These are phyloP conservation scores for Ornithoptera alexandrae DNA, from an alignment of 2,888 invertebrate species.

Conservation along the genomic window DNA sequence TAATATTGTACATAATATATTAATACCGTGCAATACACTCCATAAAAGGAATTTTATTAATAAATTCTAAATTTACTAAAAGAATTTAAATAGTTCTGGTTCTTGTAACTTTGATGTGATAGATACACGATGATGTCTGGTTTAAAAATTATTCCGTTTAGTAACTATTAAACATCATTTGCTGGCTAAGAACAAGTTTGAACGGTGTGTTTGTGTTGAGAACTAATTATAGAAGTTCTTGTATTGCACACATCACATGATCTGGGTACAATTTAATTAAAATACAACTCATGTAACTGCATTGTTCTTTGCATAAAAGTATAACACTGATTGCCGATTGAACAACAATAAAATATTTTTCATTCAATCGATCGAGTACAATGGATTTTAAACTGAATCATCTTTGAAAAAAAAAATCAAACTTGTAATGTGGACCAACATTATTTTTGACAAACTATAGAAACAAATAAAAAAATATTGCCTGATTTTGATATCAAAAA, in stretches of 20 bases:
- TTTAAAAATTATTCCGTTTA: too few species aligned
- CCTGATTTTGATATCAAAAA: too few species aligned
- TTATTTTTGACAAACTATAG: background rate
- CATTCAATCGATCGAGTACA: background rate
- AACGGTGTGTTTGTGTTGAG: background rate
- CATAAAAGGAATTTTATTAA: too few species aligned
- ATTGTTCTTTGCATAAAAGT: constrained; percentile 22
- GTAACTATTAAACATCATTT: too few species aligned
- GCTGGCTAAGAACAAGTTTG: background rate
- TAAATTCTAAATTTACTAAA: too few species aligned
- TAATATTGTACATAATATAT: too few species aligned
- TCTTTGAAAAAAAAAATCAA: constrained; percentile 7
- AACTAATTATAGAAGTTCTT: background rate
- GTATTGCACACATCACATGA: background rate
- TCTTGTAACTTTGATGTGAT: too few species aligned
- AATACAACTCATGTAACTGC: constrained; percentile 10
- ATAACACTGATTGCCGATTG: constrained; percentile 20
- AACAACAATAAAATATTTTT: constrained; percentile 25
- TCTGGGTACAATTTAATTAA: constrained; percentile 9
- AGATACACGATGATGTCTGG: too few species aligned
- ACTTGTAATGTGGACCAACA: constrained; percentile 11
- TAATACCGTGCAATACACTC: too few species aligned
- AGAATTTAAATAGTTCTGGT: too few species aligned
- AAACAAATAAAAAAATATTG: too few species aligned
- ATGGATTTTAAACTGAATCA: constrained; percentile 1